phyloP scores from a whole-genome alignment of 64 coral and sea anemone genomes.

The Hydrozoanthus tunicans region DNA sequence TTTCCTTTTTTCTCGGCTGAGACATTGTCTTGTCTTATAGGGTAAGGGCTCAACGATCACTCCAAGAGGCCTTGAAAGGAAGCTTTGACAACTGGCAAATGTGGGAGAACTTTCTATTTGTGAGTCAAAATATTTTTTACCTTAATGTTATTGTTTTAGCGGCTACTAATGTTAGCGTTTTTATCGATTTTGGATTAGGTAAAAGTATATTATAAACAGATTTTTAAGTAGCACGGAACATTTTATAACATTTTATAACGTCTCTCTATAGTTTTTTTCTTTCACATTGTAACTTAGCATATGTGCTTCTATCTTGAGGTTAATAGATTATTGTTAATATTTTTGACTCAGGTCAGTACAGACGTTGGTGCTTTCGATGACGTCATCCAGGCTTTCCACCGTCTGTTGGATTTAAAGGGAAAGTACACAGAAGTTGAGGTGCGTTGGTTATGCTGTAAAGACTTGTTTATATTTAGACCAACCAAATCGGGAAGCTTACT shows the following conservation, averaged over 20 bases:
- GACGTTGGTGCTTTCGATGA: slow-evolving; percentile 83
- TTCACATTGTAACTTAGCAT: too few species aligned
- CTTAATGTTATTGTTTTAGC: too few species aligned
- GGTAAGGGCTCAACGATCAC: slow-evolving; percentile 62
- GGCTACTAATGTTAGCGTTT: too few species aligned
- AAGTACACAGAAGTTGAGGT: slow-evolving; percentile 94
- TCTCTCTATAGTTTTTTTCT: too few species aligned
- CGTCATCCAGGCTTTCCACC: slow-evolving; percentile 80
- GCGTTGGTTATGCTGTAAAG: too few species aligned
- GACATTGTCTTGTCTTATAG: slow-evolving; percentile 27
- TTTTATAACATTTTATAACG: too few species aligned
- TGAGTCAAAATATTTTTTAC: background rate
- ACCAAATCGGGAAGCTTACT: too few species aligned
- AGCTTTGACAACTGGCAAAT: slow-evolving; percentile 92
- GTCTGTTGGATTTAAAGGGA: slow-evolving; percentile 87
- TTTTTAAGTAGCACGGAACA: too few species aligned
- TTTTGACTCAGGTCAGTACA: slow-evolving; percentile 59
- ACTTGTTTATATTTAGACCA: too few species aligned
- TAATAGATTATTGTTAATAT: background rate
- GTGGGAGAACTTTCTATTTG: slow-evolving; percentile 96
- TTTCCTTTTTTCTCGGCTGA: background rate
- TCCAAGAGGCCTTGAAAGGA: slow-evolving; percentile 78
- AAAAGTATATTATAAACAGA: too few species aligned
- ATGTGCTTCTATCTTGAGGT: too few species aligned
- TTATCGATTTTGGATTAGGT: too few species aligned